These are phyloP conservation scores for Tinea trinotella DNA, from an alignment of 2,888 invertebrate species.

Conservation along the genomic window DNA sequence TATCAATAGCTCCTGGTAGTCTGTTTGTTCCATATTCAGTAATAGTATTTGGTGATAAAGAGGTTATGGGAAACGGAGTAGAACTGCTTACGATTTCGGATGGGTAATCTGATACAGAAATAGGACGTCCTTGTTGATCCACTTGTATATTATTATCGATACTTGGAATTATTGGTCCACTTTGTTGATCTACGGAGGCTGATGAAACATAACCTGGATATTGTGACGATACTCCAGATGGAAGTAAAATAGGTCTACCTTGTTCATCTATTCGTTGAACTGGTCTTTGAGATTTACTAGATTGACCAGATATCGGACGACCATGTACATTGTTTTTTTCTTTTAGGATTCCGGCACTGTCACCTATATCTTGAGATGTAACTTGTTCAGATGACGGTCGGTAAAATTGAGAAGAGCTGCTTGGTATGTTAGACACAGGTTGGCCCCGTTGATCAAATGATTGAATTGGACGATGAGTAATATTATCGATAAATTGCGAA, in stretches of 20 bases:
- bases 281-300: neutral
- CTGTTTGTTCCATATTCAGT: neutral
- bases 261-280: neutral
- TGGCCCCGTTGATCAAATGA: neutral
- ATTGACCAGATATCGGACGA: neutral
- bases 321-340: neutral
- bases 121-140: neutral
- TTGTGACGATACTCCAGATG: neutral
- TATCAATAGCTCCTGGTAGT: neutral
- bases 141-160: no score
- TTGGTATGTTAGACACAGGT: neutral
- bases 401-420: neutral
- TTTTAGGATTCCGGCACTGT: neutral
- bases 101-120: constrained; percentile 7
- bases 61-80: constrained; percentile 12
- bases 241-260: neutral
- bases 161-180: no score
- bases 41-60: neutral
- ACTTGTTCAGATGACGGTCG: neutral
- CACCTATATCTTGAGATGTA: neutral
- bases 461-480: neutral
- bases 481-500: neutral
- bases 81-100: neutral
- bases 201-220: neutral
- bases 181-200: neutral